Evolutionary conservation across 2,888 invertebrate genomes (phyloP).

Genomic region (Odontocolon sp.): DNA sequence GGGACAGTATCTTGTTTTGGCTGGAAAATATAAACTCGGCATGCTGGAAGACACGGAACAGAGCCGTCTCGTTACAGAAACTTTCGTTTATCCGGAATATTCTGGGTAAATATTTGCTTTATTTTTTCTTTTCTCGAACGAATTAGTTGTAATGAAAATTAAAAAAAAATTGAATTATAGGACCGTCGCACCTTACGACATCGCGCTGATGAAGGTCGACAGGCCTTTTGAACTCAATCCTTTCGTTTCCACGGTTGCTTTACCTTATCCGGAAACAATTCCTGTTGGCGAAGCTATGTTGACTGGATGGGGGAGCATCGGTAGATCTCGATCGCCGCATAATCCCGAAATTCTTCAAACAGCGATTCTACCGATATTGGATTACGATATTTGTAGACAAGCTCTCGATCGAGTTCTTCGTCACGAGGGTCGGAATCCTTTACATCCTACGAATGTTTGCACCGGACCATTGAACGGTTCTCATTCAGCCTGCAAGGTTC

Average conservation of each 20-base stretch:
- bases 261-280: constrained; percentile 73
- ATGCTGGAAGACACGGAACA: constrained; percentile 72
- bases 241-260: constrained; percentile 74
- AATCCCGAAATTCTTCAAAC: constrained; percentile 75
- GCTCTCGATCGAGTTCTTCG: constrained; percentile 62
- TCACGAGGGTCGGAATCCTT: constrained; percentile 66
- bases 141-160: background rate
- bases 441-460: constrained; percentile 70
- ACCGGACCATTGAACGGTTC: constrained; percentile 69
- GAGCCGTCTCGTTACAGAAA: constrained; percentile 65
- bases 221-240: constrained; percentile 72
- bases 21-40: constrained; percentile 72
- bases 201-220: constrained; percentile 81
- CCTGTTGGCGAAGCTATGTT: constrained; percentile 76
- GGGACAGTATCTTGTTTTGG: constrained; percentile 62
- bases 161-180: constrained; percentile 40
- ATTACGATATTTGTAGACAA: constrained; percentile 65
- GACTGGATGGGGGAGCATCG: constrained; percentile 82
- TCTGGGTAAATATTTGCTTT: constrained; percentile 66
- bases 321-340: constrained; percentile 57
- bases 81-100: constrained; percentile 72
- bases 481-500: constrained; percentile 68
- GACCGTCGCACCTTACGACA: constrained; percentile 81
- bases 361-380: constrained; percentile 70
- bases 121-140: background rate